Percentiles rank a stretch among this genome's conserved stretches.
Conservation (phyloP, 2,113 vertebrate species). For the Archilochus colubris region DNA sequence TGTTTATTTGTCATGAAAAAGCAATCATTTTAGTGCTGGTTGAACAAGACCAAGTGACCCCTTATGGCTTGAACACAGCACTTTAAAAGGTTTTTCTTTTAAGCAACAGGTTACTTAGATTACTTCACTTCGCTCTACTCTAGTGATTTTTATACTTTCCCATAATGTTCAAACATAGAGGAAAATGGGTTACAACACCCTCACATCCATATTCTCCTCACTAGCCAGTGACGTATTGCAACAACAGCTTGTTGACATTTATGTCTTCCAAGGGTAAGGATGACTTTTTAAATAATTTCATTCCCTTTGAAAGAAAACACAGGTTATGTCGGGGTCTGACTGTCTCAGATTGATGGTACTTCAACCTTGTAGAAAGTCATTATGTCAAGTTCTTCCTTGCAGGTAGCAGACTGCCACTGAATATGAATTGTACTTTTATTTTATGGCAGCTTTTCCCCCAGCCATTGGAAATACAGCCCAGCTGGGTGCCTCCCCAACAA, state of each 20-base stretch:
- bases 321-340: background rate
- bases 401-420: background rate
- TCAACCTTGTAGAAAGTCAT: background rate
- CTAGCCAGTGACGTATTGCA: background rate
- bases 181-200: background rate
- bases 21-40: slow-evolving; percentile 34
- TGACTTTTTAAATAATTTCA: background rate
- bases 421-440: background rate
- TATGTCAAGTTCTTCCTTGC: background rate
- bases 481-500: background rate
- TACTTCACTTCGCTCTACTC: slow-evolving; percentile 27
- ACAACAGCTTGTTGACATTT: background rate
- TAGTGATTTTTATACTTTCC: slow-evolving; percentile 36
- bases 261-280: background rate
- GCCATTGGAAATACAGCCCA: background rate
- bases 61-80: slow-evolving; percentile 32
- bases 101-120: slow-evolving; percentile 42
- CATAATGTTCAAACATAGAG: slow-evolving; percentile 7
- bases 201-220: slow-evolving; percentile 1
- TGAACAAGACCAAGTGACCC: slow-evolving; percentile 56
- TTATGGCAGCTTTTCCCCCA: background rate
- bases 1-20: slow-evolving; percentile 64
- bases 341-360: background rate
- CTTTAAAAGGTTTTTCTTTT: slow-evolving; percentile 54
- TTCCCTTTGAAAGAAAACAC: slow-evolving; percentile 14